A percentile compares a stretch with the other conserved stretches of the same genome.
Conservation (phyloP, 2,888 invertebrate genomes). For the Drosophila austrosaltans region DNA sequence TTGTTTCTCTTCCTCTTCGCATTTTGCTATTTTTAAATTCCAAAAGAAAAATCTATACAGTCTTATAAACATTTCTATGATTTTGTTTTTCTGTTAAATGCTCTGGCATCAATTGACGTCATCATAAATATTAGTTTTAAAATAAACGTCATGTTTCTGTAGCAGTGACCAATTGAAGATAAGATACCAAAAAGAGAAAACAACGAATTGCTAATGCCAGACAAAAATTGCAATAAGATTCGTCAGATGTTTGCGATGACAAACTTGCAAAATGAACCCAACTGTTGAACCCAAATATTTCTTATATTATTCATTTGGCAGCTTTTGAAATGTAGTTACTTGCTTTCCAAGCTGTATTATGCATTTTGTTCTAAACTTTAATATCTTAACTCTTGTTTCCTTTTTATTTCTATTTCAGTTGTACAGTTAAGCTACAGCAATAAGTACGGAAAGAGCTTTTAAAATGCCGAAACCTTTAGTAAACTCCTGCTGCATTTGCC, state of each 20-base stretch:
- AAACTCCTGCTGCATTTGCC: slow-evolving; percentile 89
- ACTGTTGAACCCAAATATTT: not conserved
- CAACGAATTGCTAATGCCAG: not conserved
- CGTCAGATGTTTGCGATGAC: slow-evolving; percentile 24
- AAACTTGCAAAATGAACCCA: not conserved
- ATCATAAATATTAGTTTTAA: slow-evolving; percentile 33
- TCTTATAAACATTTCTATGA: slow-evolving; percentile 57
- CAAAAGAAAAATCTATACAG: slow-evolving; percentile 27
- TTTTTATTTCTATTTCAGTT: not conserved
- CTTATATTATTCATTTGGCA: not conserved
- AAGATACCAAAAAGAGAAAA: slow-evolving; percentile 37
- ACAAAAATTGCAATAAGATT: slow-evolving; percentile 15
- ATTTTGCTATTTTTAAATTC: slow-evolving; percentile 59
- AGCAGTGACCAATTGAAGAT: slow-evolving; percentile 14
- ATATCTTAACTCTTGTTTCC: not conserved
- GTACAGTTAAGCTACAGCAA: not conserved
- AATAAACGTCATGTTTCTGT: slow-evolving; percentile 21
- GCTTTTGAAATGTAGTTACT: not conserved
- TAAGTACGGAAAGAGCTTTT: not conserved
- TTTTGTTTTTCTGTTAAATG: slow-evolving; percentile 18
- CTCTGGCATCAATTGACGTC: slow-evolving; percentile 58
- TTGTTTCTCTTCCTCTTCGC: slow-evolving; percentile 11
- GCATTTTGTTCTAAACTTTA: no score
- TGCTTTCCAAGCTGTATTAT: no score
- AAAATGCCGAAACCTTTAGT: slow-evolving; percentile 85